These are phyloP conservation scores for Drosophila borborema DNA, from an alignment of 2,888 invertebrate genomes.

Conservation along the genomic window DNA sequence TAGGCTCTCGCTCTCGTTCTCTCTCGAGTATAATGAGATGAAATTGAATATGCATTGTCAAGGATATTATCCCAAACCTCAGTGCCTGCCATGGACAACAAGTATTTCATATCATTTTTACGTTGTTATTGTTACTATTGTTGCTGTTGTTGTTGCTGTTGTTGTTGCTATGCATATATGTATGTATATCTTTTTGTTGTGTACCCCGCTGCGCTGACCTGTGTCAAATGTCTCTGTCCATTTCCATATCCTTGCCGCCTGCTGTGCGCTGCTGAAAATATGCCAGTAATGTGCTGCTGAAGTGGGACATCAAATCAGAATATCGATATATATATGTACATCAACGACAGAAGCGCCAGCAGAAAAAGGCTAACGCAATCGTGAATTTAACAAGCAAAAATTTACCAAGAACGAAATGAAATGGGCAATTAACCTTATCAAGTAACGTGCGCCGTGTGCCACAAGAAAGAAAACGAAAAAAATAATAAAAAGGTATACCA, in stretches of 20 bases:
- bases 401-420: conserved; percentile 46
- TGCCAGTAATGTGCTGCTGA: conserved; percentile 46
- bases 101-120: conserved; percentile 21
- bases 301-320: conserved; percentile 51
- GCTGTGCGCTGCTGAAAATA: conserved; percentile 47
- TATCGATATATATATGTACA: conserved; percentile 56
- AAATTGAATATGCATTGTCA: conserved; percentile 50
- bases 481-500: not conserved
- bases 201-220: conserved; percentile 55
- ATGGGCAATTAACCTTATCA: conserved; percentile 80
- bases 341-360: not conserved
- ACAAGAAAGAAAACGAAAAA: not conserved
- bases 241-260: conserved; percentile 34
- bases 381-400: conserved; percentile 51
- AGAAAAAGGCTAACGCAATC: conserved; percentile 40
- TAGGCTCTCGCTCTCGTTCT: conserved; percentile 11
- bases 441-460: conserved; percentile 44
- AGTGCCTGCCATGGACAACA: conserved; percentile 43
- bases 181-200: not conserved
- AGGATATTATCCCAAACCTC: conserved; percentile 2
- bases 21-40: conserved; percentile 47
- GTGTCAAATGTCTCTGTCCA: conserved; percentile 37
- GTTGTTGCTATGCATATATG: not conserved
- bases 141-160: not conserved
- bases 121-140: not conserved